Base-by-base conservation (phyloP, 2,888 invertebrate genomes). In the Lissonota sp. region DNA sequence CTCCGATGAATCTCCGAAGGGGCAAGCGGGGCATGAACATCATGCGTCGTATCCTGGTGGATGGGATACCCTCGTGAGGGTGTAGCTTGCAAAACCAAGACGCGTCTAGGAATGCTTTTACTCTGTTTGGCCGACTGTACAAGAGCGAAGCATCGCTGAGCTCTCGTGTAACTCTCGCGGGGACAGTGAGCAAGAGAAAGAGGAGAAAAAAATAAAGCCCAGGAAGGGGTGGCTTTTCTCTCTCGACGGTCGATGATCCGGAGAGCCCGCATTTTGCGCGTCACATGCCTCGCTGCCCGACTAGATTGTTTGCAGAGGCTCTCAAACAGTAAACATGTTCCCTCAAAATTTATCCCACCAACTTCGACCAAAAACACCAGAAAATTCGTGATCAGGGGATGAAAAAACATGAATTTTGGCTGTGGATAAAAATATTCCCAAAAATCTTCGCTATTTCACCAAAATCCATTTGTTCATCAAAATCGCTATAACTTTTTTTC, bases 271-370 rank as follows among this genome's bases (percentile, higher is more conserved):
- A 92, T 92, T 92, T 92, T 92, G 92, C 92, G 89, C 91, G 92
- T 92, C 92, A 92, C 87, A 92, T 92, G 92, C 92, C 91, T 92
- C 92, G 92, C 91, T 92, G 92, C 86, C 82, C 91, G 88, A 91
- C 91, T 92, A 92, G 92, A 92, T 92, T 92, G 92, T 92, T 92
- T 92, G 91, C 92, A 92, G 92, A 90, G 92, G 92, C 92, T 92
- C 92, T 92, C 91, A 92, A 89, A 91, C 87, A 70, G 58, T 40
- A 44, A 62, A 69, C 76, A 76, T 72, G 40, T 51, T 44, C 39
- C 49, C 26, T 26, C 26, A 26, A 26, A 67, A 74, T 60, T 16
- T 40, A 42, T 46, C 40, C 44, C 44, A 8, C 44, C 12, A 0
- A 12, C 26, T 26, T 26, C 26, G 26, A 26, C 1, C 26, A 26